phyloP scores from a whole-genome alignment of 2,113 vertebrate species.

The Engystomops pustulosus region DNA sequence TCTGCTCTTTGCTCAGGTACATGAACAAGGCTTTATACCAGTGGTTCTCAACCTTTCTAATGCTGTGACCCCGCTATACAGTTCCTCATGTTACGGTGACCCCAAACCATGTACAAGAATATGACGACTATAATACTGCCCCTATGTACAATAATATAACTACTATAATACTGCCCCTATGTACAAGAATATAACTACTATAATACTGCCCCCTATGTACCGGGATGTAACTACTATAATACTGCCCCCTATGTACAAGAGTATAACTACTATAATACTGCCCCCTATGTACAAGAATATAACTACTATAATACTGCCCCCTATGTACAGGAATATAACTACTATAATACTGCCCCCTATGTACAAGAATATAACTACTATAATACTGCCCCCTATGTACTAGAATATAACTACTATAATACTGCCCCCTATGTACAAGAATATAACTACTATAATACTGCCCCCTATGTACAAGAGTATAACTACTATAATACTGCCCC shows the following conservation, averaged over 20 bases:
- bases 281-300: slow-evolving; percentile 5
- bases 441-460: too few relatives aligned
- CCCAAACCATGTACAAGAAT: background rate
- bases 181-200: background rate
- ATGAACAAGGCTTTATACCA: background rate
- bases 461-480: too few relatives aligned
- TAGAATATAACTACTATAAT: background rate
- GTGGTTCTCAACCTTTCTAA: too few relatives aligned
- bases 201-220: background rate
- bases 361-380: slow-evolving; percentile 9
- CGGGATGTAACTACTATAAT: background rate
- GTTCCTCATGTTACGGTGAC: too few relatives aligned
- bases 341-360: background rate
- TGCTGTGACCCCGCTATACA: too few relatives aligned
- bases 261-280: background rate
- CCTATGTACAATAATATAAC: slow-evolving; percentile 4
- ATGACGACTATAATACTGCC: background rate
- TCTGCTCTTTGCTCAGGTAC: slow-evolving; percentile 90
- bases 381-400: background rate
- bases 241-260: slow-evolving; percentile 4
- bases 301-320: slow-evolving; percentile 9
- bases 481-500: too few relatives aligned
- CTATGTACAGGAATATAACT: slow-evolving; percentile 11
- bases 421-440: background rate
- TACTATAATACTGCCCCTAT: slow-evolving; percentile 2